Evolutionary conservation across 2,797 vertebrate species (phyloP).

Genomic region (Gambusia yucatana): DNA sequence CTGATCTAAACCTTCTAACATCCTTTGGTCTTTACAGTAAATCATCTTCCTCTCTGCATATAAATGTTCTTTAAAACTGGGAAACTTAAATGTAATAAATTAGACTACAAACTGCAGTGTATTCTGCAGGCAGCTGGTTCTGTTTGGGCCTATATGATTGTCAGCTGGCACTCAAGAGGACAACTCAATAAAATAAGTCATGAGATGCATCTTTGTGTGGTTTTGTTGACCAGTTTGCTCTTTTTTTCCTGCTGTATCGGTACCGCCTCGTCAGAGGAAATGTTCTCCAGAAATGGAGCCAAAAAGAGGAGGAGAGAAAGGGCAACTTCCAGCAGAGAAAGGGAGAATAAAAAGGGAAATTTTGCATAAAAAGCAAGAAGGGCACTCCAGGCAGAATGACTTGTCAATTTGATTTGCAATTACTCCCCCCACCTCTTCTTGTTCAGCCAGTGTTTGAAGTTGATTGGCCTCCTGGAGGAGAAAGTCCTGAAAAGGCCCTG

Average conservation of each 20-base stretch:
- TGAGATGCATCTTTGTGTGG: slow-evolving; percentile 19
- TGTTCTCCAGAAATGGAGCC: slow-evolving; percentile 32
- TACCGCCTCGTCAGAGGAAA: slow-evolving; percentile 25
- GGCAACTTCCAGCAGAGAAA: neutral
- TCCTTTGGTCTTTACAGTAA: neutral
- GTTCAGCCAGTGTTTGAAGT: slow-evolving; percentile 64
- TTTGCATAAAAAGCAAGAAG: slow-evolving; percentile 30
- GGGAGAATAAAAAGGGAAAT: slow-evolving; percentile 14
- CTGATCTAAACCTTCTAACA: neutral
- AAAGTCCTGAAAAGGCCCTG: slow-evolving; percentile 56
- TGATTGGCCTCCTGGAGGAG: slow-evolving; percentile 71
- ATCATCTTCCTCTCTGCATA: slow-evolving; percentile 12
- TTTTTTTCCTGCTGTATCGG: slow-evolving; percentile 6
- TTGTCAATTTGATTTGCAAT: slow-evolving; percentile 71
- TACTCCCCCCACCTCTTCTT: slow-evolving; percentile 29
- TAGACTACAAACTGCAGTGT: slow-evolving; percentile 36
- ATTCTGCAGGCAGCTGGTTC: slow-evolving; percentile 54
- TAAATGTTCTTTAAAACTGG: slow-evolving; percentile 33
- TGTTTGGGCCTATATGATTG: slow-evolving; percentile 21
- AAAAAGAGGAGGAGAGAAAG: neutral
- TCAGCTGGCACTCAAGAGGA: slow-evolving; percentile 54
- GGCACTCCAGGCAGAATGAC: slow-evolving; percentile 37
- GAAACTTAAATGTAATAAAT: neutral
- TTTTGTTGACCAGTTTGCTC: slow-evolving; percentile 26
- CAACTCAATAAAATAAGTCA: slow-evolving; percentile 22